A percentile compares a stretch with the other conserved stretches of the same genome.
These are phyloP conservation scores for Panurus biarmicus DNA, from an alignment of 2,113 vertebrate genomes.

Conservation along the genomic window DNA sequence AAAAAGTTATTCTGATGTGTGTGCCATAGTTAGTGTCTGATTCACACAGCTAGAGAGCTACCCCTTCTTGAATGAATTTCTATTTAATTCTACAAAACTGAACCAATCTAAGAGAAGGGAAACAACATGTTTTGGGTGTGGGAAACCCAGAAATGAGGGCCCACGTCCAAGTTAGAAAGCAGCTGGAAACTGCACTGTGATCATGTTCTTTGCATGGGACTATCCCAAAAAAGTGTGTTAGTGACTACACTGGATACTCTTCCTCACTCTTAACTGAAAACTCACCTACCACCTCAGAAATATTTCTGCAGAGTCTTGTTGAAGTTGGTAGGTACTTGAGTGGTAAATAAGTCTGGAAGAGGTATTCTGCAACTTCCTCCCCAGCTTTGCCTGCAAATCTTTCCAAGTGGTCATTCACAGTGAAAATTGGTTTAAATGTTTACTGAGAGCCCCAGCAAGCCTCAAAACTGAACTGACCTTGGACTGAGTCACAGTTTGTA, in stretches of 20 bases:
- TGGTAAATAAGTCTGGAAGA: neutral
- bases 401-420: neutral
- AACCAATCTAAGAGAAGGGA: neutral
- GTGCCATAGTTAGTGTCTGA: neutral
- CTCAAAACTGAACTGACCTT: slow-evolving; percentile 5
- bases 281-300: neutral
- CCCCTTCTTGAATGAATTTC: neutral
- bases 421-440: neutral
- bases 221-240: neutral
- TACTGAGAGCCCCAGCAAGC: neutral
- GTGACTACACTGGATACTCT: neutral
- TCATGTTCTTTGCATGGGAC: neutral
- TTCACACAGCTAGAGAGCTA: neutral
- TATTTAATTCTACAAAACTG: neutral
- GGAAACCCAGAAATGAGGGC: neutral
- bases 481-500: neutral
- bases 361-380: neutral
- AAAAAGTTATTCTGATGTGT: neutral
- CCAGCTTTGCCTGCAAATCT: neutral
- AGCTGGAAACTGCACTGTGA: neutral
- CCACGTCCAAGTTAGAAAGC: neutral
- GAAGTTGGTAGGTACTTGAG: neutral
- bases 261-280: neutral
- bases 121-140: neutral
- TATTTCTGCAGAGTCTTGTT: neutral